Conservation (phyloP, 1,140 invertebrate species). For the Drosophila suzukii region DNA sequence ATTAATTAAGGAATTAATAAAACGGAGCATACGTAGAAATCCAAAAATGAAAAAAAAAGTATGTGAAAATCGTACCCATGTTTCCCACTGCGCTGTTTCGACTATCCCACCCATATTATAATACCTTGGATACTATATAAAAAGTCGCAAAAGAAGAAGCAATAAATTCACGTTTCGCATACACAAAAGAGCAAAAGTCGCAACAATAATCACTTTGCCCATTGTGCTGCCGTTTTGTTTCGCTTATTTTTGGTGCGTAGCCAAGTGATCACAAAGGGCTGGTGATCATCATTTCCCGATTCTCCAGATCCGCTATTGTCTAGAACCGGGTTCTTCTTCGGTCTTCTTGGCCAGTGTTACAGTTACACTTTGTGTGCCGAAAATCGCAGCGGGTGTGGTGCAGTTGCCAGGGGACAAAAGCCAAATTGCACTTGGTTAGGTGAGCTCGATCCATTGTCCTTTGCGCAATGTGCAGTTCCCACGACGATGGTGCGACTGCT, state of each 20-base stretch:
- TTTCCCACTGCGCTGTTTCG: constrained; percentile 5
- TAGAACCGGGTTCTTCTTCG: constrained; percentile 13
- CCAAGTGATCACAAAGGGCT: constrained; percentile 41
- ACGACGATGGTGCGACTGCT: constrained; percentile 42
- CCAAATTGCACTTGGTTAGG: constrained; percentile 71
- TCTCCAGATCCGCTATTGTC: constrained; percentile 40
- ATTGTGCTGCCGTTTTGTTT: constrained; percentile 40
- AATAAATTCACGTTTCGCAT: constrained; percentile 60
- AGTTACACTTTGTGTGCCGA: constrained; percentile 60
- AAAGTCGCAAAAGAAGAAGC: constrained; percentile 44
- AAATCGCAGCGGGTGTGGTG: constrained; percentile 68
- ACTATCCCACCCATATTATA: constrained; percentile 16
- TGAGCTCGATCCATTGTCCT: constrained; percentile 60
- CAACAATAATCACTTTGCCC: constrained; percentile 62
- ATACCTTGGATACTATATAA: constrained; percentile 15
- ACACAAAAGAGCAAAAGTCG: constrained; percentile 56
- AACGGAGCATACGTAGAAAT: no score
- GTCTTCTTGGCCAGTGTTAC: constrained; percentile 52
- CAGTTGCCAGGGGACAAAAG: constrained; percentile 54
- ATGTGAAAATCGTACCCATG: no score
- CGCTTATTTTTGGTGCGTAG: constrained; percentile 34
- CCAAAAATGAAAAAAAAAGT: no score
- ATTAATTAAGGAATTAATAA: no score
- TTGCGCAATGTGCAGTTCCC: constrained; percentile 76
- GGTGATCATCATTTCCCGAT: constrained; percentile 46